Percentiles rank a stretch among this genome's conserved stretches.
phyloP scores from a whole-genome alignment of 2,113 vertebrate species.

The Caracal caracal region DNA sequence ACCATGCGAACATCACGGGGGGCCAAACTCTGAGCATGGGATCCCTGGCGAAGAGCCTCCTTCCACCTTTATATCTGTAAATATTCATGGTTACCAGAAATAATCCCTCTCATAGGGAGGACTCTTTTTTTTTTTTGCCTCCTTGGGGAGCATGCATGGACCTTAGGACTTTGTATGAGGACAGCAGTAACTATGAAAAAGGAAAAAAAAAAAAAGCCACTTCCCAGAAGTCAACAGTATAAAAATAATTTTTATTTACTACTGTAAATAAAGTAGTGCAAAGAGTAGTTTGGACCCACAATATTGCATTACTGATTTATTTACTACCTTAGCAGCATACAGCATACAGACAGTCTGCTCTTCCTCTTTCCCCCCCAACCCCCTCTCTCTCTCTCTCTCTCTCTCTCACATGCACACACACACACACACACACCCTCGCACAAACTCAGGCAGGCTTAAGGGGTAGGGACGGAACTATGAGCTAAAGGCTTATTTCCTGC shows the following conservation, averaged over 20 bases:
- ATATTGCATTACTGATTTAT: conserved; percentile 86
- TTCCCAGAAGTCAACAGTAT: conserved; percentile 77
- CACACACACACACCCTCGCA: background rate
- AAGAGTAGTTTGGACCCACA: conserved; percentile 83
- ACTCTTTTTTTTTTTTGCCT: background rate
- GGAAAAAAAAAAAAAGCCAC: conserved; percentile 7
- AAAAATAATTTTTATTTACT: conserved; percentile 90
- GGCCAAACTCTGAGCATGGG: background rate
- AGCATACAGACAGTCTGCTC: background rate
- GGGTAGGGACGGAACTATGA: conserved; percentile 53
- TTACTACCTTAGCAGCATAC: conserved; percentile 69
- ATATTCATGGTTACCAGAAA: background rate
- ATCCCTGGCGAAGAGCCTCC: background rate
- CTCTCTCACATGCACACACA: background rate
- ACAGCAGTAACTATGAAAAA: background rate
- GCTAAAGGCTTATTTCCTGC: conserved; percentile 41
- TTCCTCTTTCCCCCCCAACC: background rate
- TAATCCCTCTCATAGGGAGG: background rate
- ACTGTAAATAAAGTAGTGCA: conserved; percentile 87
- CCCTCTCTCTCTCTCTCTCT: background rate
- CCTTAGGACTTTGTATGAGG: background rate
- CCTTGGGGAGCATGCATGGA: background rate
- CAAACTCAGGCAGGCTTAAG: conserved; percentile 67
- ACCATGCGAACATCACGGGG: background rate
- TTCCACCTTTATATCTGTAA: background rate